These are phyloP conservation scores for Acromyrmex echinatior DNA, from an alignment of 1,140 invertebrate genomes.

Conservation along the genomic window DNA sequence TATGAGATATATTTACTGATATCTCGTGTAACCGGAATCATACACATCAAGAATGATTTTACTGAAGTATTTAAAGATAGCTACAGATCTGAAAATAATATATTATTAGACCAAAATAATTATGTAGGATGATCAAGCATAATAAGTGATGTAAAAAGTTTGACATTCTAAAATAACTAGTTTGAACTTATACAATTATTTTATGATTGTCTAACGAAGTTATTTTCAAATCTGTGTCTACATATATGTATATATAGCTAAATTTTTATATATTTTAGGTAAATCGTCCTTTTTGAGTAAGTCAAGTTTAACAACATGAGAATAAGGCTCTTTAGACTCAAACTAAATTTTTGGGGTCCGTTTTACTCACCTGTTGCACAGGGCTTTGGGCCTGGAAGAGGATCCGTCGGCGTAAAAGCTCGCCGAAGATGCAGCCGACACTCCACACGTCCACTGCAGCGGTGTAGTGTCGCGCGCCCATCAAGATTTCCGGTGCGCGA, in stretches of 20 bases:
- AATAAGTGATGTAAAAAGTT: too few relatives aligned
- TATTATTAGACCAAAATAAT: too few relatives aligned
- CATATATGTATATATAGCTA: too few relatives aligned
- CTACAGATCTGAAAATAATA: too few relatives aligned
- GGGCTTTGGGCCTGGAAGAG: slow-evolving; percentile 98
- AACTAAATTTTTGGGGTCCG: background rate
- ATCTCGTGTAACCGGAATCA: background rate
- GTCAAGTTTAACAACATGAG: background rate
- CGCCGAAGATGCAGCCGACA: slow-evolving; percentile 99
- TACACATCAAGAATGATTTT: background rate
- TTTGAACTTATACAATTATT: too few relatives aligned
- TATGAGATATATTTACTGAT: background rate
- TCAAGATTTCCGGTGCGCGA: slow-evolving; percentile 98
- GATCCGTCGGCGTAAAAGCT: slow-evolving; percentile 97
- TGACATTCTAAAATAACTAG: too few relatives aligned
- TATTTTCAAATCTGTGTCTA: too few relatives aligned
- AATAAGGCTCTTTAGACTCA: background rate
- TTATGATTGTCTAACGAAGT: too few relatives aligned
- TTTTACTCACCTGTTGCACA: slow-evolving; percentile 93
- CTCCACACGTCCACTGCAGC: slow-evolving; percentile 99
- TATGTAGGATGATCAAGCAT: too few relatives aligned
- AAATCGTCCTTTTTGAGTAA: too few relatives aligned
- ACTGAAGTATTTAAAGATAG: too few relatives aligned
- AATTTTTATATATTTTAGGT: too few relatives aligned
- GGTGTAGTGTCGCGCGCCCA: slow-evolving; percentile 99